Evolutionary conservation across 2,113 vertebrate species (phyloP).

Genomic region (Oxyruncus cristatus): DNA sequence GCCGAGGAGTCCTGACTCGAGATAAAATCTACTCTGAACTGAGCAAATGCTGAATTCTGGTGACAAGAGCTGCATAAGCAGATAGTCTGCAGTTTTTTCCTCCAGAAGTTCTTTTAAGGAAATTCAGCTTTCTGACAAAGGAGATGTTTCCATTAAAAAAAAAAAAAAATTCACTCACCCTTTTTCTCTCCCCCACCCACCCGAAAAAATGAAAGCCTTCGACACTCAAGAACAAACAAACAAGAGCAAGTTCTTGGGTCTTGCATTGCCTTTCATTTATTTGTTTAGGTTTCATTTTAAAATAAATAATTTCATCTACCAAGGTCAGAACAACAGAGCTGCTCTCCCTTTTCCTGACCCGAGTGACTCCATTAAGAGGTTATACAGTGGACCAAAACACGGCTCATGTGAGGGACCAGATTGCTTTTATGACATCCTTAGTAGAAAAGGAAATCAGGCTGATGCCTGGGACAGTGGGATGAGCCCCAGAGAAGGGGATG

Average conservation of each 20-base stretch:
- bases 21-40: not conserved
- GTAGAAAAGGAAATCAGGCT: not conserved
- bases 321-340: not conserved
- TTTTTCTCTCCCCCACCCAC: not conserved
- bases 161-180: not conserved
- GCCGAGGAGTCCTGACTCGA: not conserved
- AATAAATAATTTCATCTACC: not conserved
- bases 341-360: not conserved
- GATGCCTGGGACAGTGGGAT: not conserved
- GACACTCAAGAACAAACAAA: not conserved
- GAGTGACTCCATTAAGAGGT: not conserved
- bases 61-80: not conserved
- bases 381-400: not conserved
- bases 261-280: not conserved
- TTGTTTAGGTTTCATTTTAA: not conserved
- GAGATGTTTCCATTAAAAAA: not conserved
- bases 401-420: not conserved
- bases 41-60: not conserved
- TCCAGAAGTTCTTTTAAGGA: not conserved
- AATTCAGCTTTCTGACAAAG: not conserved
- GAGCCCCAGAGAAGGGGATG: not conserved
- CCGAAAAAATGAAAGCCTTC: not conserved
- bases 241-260: not conserved
- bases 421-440: not conserved
- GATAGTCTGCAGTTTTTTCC: not conserved